Evolutionary conservation across 2,113 vertebrate species (phyloP).

Genomic region (Oreochromis tanganicae): DNA sequence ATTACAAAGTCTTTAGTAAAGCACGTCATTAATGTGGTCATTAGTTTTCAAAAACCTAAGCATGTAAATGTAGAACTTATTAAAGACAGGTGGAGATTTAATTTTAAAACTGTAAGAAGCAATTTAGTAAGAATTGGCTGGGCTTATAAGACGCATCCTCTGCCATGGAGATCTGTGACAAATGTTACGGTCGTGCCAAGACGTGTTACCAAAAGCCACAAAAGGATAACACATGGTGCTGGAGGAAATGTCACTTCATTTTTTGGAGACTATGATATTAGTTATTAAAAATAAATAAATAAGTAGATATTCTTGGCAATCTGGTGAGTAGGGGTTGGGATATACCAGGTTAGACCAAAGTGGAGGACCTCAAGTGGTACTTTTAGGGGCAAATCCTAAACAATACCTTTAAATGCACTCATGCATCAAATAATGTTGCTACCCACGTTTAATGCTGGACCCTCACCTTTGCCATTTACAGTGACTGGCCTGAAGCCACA

Average conservation of each 20-base stretch:
- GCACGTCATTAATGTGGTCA: neutral
- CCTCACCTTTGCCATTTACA: neutral
- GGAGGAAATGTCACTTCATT: neutral
- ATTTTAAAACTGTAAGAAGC: fast-evolving
- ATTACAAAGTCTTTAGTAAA: neutral
- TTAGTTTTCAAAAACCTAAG: neutral
- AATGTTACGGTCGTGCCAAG: neutral
- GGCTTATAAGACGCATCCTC: neutral
- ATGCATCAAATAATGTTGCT: neutral
- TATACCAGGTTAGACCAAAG: neutral
- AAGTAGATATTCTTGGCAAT: neutral
- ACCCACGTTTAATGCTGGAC: neutral
- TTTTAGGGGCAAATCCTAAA: neutral
- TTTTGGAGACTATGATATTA: neutral
- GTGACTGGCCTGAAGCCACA: neutral
- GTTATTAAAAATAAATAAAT: neutral
- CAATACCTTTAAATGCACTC: neutral
- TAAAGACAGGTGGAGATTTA: neutral
- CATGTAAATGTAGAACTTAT: neutral
- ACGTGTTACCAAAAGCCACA: neutral
- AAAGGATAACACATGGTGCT: neutral
- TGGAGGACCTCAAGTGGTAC: neutral
- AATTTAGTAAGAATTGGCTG: neutral
- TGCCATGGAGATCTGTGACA: neutral
- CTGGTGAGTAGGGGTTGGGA: neutral